Evolutionary conservation across 2,797 vertebrate genomes (phyloP), one percentile per base, ranked within the genome.

Genomic region (Galagoides demidoff): DNA sequence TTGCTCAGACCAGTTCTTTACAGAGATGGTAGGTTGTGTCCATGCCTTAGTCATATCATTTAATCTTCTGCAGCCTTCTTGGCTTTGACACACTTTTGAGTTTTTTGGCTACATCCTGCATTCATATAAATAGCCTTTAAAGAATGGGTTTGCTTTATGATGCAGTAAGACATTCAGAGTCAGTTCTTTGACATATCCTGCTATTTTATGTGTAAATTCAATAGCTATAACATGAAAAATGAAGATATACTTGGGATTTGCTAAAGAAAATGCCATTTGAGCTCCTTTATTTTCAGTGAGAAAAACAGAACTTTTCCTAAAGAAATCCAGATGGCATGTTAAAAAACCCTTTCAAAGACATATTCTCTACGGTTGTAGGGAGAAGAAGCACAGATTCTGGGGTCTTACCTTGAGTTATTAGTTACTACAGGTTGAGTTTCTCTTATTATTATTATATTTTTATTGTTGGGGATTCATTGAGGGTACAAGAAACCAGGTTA

Each of bases 121-220:
- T 71, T 82, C 16, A 89, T 55, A 64, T 63, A 94, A 49, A 34
- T 64, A 10, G 3, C n/a, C 49, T 61, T 34, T 57, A 79, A 64
- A 71, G 49, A 64, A 23, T 83, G 43, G 3, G 7, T 71, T 39
- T 43, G 39, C 39, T 43, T 43, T 68, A 74, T 78, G 63, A 22
- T 37, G 9, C 27, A 66, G 7, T 68, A 81, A 74, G n/a, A 57
- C 64, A 71, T 39, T 16, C 68, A 89, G 66, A 85, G 70, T 89
- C 84, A 39, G 12, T 83, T 86, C 34, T 90, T 70, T 89, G 37
- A 74, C 22, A 63, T 45, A 76, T 31, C n/a, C 23, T 86, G 34
- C 14, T 79, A 79, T 89, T 89, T 92, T 94, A 83, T 87, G 34
- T 68, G 49, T 68, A 82, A 77, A 81, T 74, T 49, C 27, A 68